Base-by-base conservation (phyloP, 2,797 vertebrate genomes). In the Enteromius fasciolatus region DNA sequence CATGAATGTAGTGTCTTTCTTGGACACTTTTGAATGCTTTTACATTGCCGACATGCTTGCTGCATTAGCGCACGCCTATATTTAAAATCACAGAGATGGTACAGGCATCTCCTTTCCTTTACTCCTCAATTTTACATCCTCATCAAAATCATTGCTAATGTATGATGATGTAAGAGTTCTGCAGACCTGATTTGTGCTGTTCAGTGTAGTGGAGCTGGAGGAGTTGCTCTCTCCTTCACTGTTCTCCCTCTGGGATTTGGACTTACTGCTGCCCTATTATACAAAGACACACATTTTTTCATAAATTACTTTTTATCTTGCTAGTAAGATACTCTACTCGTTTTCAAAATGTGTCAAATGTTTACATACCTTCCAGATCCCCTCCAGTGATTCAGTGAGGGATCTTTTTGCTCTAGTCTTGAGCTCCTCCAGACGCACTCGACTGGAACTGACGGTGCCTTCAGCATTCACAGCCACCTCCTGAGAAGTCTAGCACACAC, bases 341-440 rank as follows among this genome's bases (percentile, higher is more conserved):
- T 44, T 17, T 20, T 50, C 4, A 36, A 17, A 64, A 61, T 25
- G 17, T 2, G 14, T 25, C 20, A 75, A 57, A 64, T 25, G 61
- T 18, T 10, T 12, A 20, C 10, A n/a, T 86, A 95, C 94, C 93
- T 94, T 95, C 94, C 93, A 96, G 90, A 97, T 97, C 76, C 94
- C 97, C 91, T 98, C 97, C 85, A 98, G 89, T 0, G 97, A 98
- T 89, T 97, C 96, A 0, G 97, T 96, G 63, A 99, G 93, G 18
- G 97, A 99, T 66, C 95, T 95, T 87, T 99, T 99, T 0, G 96
- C 97, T 92, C 96, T 95, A 84, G 92, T 97, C 88, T 96, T 99
- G 74, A 99, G 93, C 91, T 96, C 93, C 72, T 98, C 97, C 31
- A 99, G 93, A 84, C 95, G 95, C 90, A 97, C 95, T 17, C 96